A percentile compares a stretch with the other conserved stretches of the same genome.
Conservation (phyloP, 2,113 vertebrate species). For the Callospermophilus lateralis region DNA sequence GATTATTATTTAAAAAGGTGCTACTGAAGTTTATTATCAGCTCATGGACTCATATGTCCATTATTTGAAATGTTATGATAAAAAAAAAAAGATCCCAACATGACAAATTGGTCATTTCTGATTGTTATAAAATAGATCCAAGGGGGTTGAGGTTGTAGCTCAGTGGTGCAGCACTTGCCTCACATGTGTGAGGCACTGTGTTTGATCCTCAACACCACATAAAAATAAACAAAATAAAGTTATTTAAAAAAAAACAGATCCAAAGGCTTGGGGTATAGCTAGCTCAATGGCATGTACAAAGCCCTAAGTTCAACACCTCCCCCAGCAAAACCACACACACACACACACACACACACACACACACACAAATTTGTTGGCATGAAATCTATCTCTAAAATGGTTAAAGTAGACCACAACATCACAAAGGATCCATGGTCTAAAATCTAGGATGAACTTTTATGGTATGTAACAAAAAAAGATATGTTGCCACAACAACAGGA, state of each 20-base stretch:
- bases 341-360: neutral
- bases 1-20: conserved; percentile 8
- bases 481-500: neutral
- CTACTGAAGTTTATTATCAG: conserved; percentile 38
- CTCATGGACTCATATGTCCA: conserved; percentile 13
- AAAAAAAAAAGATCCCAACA: neutral
- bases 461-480: neutral
- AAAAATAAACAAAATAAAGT: too few relatives aligned
- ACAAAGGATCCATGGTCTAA: conserved; percentile 9
- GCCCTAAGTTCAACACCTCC: neutral
- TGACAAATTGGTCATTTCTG: neutral
- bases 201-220: too few relatives aligned
- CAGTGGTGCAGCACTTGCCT: too few relatives aligned
- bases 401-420: neutral
- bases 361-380: neutral
- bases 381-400: neutral
- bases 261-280: neutral
- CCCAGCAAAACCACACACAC: neutral
- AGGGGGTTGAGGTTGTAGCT: too few relatives aligned
- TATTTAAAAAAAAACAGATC: neutral
- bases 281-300: neutral
- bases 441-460: neutral
- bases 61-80: neutral
- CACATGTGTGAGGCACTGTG: too few relatives aligned
- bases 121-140: conserved; percentile 10